Evolutionary conservation across 2,888 invertebrate species (phyloP).

Genomic region (Eudasyphora cyanicolor): DNA sequence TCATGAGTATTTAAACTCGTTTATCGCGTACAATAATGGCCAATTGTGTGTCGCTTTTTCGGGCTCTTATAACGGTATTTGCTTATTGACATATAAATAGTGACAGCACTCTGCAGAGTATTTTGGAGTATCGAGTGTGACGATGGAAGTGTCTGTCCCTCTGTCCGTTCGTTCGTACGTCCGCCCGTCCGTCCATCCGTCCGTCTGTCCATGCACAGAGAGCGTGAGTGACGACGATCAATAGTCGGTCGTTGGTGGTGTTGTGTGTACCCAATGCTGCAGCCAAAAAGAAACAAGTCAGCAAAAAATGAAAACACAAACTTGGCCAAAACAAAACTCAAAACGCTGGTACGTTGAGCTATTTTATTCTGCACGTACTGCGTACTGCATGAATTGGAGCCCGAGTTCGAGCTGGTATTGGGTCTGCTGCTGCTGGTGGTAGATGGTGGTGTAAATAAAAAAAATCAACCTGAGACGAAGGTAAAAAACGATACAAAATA

Average conservation of each 20-base stretch:
- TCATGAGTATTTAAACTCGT: conserved; percentile 1
- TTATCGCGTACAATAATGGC: neutral
- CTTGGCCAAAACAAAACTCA: neutral
- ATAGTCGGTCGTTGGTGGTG: neutral
- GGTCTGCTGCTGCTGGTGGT: neutral
- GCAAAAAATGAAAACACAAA: conserved; percentile 5
- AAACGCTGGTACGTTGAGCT: neutral
- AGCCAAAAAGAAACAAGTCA: neutral
- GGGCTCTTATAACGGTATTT: conserved; percentile 20
- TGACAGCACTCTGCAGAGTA: conserved; percentile 16
- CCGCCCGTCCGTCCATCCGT: neutral
- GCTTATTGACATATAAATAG: conserved; percentile 27
- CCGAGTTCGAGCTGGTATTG: neutral
- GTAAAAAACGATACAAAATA: neutral
- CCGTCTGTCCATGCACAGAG: neutral
- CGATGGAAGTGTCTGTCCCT: neutral
- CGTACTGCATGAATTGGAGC: neutral
- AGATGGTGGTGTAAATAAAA: neutral
- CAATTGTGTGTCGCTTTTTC: conserved; percentile 2
- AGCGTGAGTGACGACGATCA: neutral
- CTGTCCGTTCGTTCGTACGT: too few relatives aligned
- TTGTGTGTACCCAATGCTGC: neutral
- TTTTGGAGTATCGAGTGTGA: conserved; percentile 10
- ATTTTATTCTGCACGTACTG: conserved; percentile 5
- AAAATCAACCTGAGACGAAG: neutral